Percentiles rank a stretch among this genome's conserved stretches.
phyloP scores from a whole-genome alignment of 1,140 invertebrate species.

The Trachymyrmex septentrionalis region DNA sequence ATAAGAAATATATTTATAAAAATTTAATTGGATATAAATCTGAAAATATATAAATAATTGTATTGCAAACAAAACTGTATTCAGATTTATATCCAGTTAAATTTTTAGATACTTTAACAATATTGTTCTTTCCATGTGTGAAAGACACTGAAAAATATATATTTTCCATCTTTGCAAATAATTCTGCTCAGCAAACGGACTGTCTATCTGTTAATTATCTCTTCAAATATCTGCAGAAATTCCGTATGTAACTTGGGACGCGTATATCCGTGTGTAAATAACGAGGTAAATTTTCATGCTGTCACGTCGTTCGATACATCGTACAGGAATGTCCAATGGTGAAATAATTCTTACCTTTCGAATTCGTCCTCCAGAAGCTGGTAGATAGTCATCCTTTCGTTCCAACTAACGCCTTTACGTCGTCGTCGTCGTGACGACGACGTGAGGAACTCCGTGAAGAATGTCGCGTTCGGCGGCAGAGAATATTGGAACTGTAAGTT shows the following conservation, averaged over 20 bases:
- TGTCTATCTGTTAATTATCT: not conserved
- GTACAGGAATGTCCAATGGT: not conserved
- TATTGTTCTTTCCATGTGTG: no score
- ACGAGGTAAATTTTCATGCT: not conserved
- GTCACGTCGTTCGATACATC: not conserved
- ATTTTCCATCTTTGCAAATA: not conserved
- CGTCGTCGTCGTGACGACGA: slow-evolving; percentile 73
- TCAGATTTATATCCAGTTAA: no score
- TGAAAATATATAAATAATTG: no score
- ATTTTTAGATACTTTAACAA: no score
- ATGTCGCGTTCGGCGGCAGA: slow-evolving; percentile 84
- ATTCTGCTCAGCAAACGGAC: not conserved
- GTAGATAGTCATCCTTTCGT: slow-evolving; percentile 75
- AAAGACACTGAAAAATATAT: not conserved
- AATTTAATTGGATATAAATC: no score
- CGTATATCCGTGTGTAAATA: not conserved
- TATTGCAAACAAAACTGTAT: no score
- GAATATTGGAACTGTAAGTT: slow-evolving; percentile 86
- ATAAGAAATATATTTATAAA: no score
- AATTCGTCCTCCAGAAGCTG: slow-evolving; percentile 77
- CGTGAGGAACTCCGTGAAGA: slow-evolving; percentile 81
- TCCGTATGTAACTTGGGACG: not conserved
- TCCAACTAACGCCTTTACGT: slow-evolving; percentile 47
- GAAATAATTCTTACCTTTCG: slow-evolving; percentile 73
- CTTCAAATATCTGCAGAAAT: not conserved